Conservation (phyloP, 1,140 invertebrate species). For the Liolophura sinensis region DNA sequence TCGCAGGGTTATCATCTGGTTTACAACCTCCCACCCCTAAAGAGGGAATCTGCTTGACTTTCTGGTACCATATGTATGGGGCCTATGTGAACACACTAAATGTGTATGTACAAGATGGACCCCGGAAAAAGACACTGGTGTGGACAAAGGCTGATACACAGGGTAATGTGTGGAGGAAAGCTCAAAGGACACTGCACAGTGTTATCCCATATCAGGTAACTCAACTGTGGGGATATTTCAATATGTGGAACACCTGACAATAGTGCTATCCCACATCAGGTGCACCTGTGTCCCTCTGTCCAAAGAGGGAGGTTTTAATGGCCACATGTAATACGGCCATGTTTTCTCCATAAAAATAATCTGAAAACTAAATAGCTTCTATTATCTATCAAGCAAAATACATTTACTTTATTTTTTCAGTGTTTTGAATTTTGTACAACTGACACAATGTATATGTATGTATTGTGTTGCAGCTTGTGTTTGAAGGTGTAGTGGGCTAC, state of each 20-base stretch:
- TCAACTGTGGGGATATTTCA: neutral
- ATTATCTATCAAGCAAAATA: too few species aligned
- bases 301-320: too few species aligned
- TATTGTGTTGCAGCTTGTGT: conserved; percentile 61
- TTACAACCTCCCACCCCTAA: conserved; percentile 20
- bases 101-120: conserved; percentile 28
- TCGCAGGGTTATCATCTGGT: conserved; percentile 39
- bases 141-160: conserved; percentile 44
- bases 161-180: conserved; percentile 49
- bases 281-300: too few species aligned
- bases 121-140: conserved; percentile 28
- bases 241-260: neutral
- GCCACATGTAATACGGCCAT: too few species aligned
- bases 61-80: conserved; percentile 82
- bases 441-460: too few species aligned
- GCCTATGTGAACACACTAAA: conserved; percentile 46
- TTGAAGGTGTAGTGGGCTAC: conserved; percentile 70
- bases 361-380: too few species aligned
- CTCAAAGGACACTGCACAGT: conserved; percentile 25
- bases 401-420: too few species aligned
- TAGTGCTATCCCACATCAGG: too few species aligned
- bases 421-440: too few species aligned
- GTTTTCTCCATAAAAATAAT: too few species aligned
- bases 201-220: conserved; percentile 26
- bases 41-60: conserved; percentile 51